Evolutionary conservation across 2,888 invertebrate genomes (phyloP), one percentile per base, ranked within the genome.

Genomic region (Sesia apiformis): DNA sequence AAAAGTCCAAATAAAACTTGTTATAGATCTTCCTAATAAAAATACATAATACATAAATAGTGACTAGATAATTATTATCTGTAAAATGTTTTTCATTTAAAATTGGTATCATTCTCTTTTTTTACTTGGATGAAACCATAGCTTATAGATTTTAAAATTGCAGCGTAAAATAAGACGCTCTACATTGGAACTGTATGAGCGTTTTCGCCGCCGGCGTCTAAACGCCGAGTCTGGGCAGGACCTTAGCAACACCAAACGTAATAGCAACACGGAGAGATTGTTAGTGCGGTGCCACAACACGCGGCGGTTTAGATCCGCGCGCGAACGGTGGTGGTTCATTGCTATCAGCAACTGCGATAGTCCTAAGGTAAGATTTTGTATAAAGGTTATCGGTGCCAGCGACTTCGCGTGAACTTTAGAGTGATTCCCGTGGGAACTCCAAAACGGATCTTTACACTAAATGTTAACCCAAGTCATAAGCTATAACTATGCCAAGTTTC

Each of bases 271-370:
- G 0, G 84, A 84, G 56, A 74, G 69, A 4, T 72, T 90, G 4
- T 60, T 90, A 3, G 90, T 93, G 0, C 84, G 90, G 4, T 94
- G 94, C 63, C 92, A 91, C 63, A 93, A 93, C 67, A 90, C 93
- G 0, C 86, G 96, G 54, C 89, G 92, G 54, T 97, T 97, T 76
- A 84, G 93, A 3, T 96, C 96, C 0, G 92, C 94, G 0, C 90
- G 98, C 53, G 97, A 96, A 70, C 84, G 98, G 40, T 98, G 98
- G 98, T 98, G 98, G 98, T 98, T 96, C 69, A 92, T 98, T 41
- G 97, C 95, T 1, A 84, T 97, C 42, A 94, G 95, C 60, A 95
- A 95, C 70, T 97, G 97, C 72, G 92, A 93, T 52, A 91, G 91
- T 49, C 85, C 86, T 39, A 92, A 92, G 88, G 93, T 93, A 40